These are phyloP conservation scores for Phodopus roborovskii DNA, from an alignment of 2,113 vertebrate genomes.

Conservation along the genomic window DNA sequence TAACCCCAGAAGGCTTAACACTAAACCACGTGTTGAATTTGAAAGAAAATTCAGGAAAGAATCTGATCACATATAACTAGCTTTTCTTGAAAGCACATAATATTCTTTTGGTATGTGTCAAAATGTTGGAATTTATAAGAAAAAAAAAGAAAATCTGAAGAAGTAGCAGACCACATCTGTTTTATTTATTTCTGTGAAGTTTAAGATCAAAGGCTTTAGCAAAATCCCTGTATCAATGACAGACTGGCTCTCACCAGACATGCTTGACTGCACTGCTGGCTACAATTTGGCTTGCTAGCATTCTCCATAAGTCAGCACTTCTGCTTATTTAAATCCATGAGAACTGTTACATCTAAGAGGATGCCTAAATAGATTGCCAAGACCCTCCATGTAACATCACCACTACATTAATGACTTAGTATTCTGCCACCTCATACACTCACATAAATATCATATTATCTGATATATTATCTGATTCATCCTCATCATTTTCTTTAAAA, in stretches of 20 bases:
- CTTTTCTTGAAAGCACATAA: constrained; percentile 14
- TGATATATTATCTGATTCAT: constrained; percentile 47
- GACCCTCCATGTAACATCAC: constrained; percentile 23
- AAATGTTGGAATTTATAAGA: constrained; percentile 50
- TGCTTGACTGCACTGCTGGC: constrained; percentile 41
- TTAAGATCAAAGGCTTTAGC: constrained; percentile 55
- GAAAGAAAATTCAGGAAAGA: constrained; percentile 51
- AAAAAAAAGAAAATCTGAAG: constrained; percentile 19
- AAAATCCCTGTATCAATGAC: not conserved
- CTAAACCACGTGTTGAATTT: constrained; percentile 55
- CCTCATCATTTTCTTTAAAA: constrained; percentile 57
- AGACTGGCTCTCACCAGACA: constrained; percentile 24
- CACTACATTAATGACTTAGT: not conserved
- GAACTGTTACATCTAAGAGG: constrained; percentile 22
- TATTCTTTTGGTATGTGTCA: constrained; percentile 33
- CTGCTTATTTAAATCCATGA: constrained; percentile 7
- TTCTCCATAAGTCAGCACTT: constrained; percentile 39
- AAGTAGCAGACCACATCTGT: not conserved
- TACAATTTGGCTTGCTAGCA: constrained; percentile 62
- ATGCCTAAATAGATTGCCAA: constrained; percentile 24
- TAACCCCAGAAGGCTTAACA: constrained; percentile 17
- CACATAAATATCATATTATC: constrained; percentile 45
- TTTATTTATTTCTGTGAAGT: constrained; percentile 53
- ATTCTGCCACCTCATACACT: not conserved
- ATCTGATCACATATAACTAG: constrained; percentile 61